These are phyloP conservation scores for Ichneumoninae sp. DNA, from an alignment of 2,888 invertebrate genomes.

Conservation along the genomic window DNA sequence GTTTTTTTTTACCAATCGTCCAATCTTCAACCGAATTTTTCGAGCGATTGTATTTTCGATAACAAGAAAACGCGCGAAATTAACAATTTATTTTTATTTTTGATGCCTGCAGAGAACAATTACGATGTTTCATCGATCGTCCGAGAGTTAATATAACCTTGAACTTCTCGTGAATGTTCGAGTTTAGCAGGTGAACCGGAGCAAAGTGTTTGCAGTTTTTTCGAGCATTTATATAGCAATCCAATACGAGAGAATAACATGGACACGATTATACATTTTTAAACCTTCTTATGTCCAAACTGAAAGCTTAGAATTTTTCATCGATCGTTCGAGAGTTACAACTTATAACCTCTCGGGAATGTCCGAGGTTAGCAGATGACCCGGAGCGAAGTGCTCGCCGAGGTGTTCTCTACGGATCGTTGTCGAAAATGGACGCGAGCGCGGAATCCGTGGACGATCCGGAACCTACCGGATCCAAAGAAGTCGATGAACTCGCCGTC, in stretches of 20 bases:
- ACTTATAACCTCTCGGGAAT: conserved; percentile 39
- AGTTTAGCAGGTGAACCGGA: background rate
- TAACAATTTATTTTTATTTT: no score
- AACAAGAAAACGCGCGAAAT: no score
- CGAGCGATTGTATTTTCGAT: no score
- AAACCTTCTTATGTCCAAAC: no score
- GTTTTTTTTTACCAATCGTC: no score
- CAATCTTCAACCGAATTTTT: no score
- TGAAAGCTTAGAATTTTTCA: background rate
- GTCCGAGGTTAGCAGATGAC: conserved; percentile 5
- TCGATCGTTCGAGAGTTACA: conserved; percentile 14
- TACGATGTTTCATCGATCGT: no score
- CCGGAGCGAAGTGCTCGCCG: background rate
- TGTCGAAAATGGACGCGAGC: conserved; percentile 58
- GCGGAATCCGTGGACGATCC: conserved; percentile 65
- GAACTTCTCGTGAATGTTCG: no score
- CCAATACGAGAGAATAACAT: no score
- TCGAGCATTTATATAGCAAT: no score
- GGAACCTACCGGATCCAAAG: conserved; percentile 54
- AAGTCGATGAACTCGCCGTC: conserved; percentile 65
- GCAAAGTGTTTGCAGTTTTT: conserved; percentile 1
- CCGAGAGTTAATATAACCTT: no score
- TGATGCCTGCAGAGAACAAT: no score
- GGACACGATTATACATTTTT: background rate
- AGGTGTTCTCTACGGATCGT: background rate